Percentiles rank a stretch among this genome's conserved stretches.
Conservation (phyloP, 2,113 vertebrate species). For the Aspidoscelis tigris region DNA sequence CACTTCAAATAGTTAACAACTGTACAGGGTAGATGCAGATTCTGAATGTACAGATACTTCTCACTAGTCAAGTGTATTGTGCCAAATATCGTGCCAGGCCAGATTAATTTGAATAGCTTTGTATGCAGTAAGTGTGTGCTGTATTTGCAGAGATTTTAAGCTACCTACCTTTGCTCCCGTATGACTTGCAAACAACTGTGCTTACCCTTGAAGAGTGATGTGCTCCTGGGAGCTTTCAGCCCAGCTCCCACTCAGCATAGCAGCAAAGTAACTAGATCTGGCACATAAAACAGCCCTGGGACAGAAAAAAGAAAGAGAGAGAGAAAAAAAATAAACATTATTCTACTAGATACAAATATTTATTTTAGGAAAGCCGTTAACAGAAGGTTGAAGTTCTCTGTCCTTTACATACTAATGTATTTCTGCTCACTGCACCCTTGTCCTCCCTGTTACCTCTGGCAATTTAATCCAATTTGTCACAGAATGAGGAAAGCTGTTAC, state of each 20-base stretch:
- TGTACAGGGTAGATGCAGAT: conserved; percentile 41
- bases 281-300: conserved; percentile 92
- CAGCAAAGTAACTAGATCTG: conserved; percentile 92
- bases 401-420: conserved; percentile 47
- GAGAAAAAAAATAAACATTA: conserved; percentile 54
- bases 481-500: conserved; percentile 13
- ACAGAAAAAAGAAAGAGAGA: conserved; percentile 1
- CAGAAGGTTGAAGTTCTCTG: conserved; percentile 59
- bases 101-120: conserved; percentile 56
- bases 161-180: conserved; percentile 56
- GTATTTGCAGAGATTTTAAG: conserved; percentile 55
- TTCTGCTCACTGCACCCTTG: conserved; percentile 30
- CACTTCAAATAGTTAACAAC: conserved; percentile 4
- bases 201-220: conserved; percentile 93
- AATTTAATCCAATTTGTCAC: conserved; percentile 44
- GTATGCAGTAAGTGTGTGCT: conserved; percentile 39
- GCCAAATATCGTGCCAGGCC: conserved; percentile 46
- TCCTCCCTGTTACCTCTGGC: conserved; percentile 17
- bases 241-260: conserved; percentile 94
- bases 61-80: conserved; percentile 47
- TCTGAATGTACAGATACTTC: conserved; percentile 31
- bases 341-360: conserved; percentile 58
- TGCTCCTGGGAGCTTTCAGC: conserved; percentile 90
- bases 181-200: conserved; percentile 56
- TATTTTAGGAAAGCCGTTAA: conserved; percentile 52